Evolutionary conservation across 1,140 invertebrate species (phyloP).

Genomic region (Euura saliciscinereae): DNA sequence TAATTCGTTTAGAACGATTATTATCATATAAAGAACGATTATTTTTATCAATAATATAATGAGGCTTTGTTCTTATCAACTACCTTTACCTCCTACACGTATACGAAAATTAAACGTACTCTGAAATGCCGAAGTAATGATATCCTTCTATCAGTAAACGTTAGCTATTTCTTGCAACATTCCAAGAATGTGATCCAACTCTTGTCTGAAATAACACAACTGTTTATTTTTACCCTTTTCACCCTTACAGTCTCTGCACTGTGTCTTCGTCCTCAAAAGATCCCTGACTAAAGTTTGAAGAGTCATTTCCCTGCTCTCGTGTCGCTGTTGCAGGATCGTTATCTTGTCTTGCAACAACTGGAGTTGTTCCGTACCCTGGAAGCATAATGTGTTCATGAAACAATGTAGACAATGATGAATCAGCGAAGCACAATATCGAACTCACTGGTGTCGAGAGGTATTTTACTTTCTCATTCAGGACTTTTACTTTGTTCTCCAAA

Average conservation of each 20-base stretch:
- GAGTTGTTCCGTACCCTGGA: constrained; percentile 54
- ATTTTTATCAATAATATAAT: background rate
- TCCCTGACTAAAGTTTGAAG: constrained; percentile 59
- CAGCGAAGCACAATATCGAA: constrained; percentile 1
- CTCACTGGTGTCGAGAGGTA: constrained; percentile 55
- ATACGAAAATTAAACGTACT: background rate
- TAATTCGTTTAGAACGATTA: constrained; percentile 28
- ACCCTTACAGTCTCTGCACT: constrained; percentile 50
- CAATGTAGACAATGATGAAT: background rate
- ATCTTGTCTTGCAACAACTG: constrained; percentile 57
- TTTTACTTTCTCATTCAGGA: constrained; percentile 55
- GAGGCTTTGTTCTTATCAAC: background rate
- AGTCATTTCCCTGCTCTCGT: constrained; percentile 59
- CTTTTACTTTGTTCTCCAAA: constrained; percentile 60
- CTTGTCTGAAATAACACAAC: constrained; percentile 58
- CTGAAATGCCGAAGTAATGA: background rate
- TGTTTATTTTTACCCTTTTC: constrained; percentile 55
- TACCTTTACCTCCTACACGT: background rate
- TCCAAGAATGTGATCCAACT: constrained; percentile 58
- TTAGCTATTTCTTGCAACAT: constrained; percentile 57
- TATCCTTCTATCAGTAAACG: constrained; percentile 35
- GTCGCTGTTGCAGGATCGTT: constrained; percentile 56
- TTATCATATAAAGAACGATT: background rate
- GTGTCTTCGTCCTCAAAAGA: constrained; percentile 48
- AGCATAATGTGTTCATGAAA: constrained; percentile 16